These are phyloP conservation scores for Parauchenoglanis ngamensis DNA, from an alignment of 2,797 vertebrate genomes.

Conservation along the genomic window DNA sequence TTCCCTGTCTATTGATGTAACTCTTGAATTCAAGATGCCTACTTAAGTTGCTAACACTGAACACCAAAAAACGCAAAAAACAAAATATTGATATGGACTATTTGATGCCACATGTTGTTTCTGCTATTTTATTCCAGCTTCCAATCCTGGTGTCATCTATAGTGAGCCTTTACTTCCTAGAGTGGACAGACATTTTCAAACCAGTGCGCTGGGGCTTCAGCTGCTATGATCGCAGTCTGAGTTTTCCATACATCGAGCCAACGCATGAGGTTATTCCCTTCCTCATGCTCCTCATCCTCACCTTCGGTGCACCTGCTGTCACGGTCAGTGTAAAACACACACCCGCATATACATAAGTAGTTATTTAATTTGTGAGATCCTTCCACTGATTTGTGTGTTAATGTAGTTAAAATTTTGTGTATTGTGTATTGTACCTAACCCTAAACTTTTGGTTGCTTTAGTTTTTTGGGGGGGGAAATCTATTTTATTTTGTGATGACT, in stretches of 20 bases:
- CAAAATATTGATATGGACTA: background rate
- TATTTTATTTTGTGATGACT: background rate
- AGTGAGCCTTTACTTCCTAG: slow-evolving; percentile 95
- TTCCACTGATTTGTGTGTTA: background rate
- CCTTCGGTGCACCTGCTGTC: slow-evolving; percentile 91
- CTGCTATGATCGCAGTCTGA: slow-evolving; percentile 95
- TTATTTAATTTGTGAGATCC: background rate
- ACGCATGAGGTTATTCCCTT: slow-evolving; percentile 92
- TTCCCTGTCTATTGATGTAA: background rate
- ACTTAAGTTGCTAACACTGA: background rate
- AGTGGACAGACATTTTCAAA: slow-evolving; percentile 95
- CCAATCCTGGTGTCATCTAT: slow-evolving; percentile 94
- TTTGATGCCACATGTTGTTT: slow-evolving; percentile 36
- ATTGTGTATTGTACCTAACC: background rate
- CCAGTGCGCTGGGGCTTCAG: slow-evolving; percentile 92
- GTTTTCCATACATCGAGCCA: slow-evolving; percentile 94
- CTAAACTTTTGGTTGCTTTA: background rate
- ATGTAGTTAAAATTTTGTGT: background rate
- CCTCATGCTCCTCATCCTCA: slow-evolving; percentile 92
- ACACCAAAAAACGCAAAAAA: background rate
- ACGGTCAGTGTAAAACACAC: slow-evolving; percentile 74
- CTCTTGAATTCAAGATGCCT: background rate
- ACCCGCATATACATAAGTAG: background rate
- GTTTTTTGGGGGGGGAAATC: background rate
- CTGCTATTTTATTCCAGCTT: slow-evolving; percentile 74